Percentiles rank a stretch among this genome's conserved stretches.
Conservation (phyloP, 2,797 vertebrate species). For the Balearica regulorum region DNA sequence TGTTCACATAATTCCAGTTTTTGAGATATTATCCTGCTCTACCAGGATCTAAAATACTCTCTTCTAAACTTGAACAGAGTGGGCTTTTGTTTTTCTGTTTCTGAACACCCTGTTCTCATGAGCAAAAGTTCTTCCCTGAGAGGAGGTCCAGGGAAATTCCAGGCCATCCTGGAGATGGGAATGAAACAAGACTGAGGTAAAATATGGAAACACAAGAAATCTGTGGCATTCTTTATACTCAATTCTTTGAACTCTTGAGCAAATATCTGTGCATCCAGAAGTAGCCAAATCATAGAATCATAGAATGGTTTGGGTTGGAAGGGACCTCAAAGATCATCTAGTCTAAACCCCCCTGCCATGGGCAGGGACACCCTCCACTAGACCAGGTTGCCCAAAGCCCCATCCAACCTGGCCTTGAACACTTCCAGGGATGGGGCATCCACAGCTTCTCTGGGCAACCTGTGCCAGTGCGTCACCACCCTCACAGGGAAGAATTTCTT, state of each 20-base stretch:
- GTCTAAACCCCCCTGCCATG: too few species aligned
- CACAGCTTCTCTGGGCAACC: too few species aligned
- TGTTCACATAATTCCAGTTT: background rate
- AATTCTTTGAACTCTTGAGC: background rate
- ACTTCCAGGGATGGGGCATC: too few species aligned
- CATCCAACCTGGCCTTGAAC: too few species aligned
- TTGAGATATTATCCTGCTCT: background rate
- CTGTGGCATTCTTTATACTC: background rate
- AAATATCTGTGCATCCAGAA: background rate
- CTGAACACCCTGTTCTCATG: background rate
- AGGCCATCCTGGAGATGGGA: background rate
- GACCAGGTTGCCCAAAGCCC: too few species aligned
- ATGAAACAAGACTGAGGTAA: background rate
- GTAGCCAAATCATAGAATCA: background rate
- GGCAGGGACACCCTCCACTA: too few species aligned
- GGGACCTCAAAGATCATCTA: too few species aligned
- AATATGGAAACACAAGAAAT: background rate
- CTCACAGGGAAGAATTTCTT: too few species aligned
- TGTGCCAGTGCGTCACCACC: too few species aligned
- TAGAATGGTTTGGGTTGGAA: too few species aligned
- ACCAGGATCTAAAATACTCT: background rate
- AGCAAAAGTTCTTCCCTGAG: background rate
- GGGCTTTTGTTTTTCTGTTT: background rate
- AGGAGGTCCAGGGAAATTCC: background rate
- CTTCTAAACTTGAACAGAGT: background rate